These are phyloP conservation scores for Isichthys henryi DNA, from an alignment of 2,113 vertebrate genomes.

Conservation along the genomic window DNA sequence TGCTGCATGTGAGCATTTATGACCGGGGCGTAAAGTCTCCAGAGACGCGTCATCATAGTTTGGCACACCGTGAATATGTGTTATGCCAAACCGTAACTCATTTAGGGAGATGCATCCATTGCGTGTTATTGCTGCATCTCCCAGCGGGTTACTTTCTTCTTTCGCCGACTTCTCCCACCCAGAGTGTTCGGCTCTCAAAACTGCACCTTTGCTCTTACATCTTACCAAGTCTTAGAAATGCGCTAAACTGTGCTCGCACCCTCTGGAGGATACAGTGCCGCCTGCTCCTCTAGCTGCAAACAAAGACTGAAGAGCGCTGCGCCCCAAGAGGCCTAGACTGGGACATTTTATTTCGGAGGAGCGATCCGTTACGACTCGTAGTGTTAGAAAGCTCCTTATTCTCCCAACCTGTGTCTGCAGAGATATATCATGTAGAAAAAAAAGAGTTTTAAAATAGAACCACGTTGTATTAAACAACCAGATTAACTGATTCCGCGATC, in stretches of 20 bases:
- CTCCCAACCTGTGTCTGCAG: not conserved
- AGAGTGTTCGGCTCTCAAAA: not conserved
- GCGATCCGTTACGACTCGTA: not conserved
- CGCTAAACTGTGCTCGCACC: not conserved
- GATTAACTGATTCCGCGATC: not conserved
- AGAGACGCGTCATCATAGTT: not conserved
- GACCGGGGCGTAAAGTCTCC: not conserved
- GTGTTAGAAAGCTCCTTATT: not conserved
- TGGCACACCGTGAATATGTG: not conserved
- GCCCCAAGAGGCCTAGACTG: not conserved
- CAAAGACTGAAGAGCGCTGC: not conserved
- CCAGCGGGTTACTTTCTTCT: not conserved
- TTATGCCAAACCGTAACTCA: not conserved
- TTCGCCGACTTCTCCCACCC: not conserved
- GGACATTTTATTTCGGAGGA: not conserved
- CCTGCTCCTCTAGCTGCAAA: not conserved
- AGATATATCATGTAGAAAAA: not conserved
- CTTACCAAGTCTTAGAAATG: not conserved
- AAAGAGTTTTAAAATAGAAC: slow-evolving; percentile 9
- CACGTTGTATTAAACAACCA: not conserved
- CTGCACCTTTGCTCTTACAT: not conserved
- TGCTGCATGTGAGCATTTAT: not conserved
- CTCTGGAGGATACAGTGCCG: not conserved
- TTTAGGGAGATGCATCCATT: not conserved
- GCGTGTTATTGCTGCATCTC: not conserved